Evolutionary conservation across 1,140 invertebrate species (phyloP), one percentile per base, ranked within the genome.

Genomic region (Trigoniulus corallinus): DNA sequence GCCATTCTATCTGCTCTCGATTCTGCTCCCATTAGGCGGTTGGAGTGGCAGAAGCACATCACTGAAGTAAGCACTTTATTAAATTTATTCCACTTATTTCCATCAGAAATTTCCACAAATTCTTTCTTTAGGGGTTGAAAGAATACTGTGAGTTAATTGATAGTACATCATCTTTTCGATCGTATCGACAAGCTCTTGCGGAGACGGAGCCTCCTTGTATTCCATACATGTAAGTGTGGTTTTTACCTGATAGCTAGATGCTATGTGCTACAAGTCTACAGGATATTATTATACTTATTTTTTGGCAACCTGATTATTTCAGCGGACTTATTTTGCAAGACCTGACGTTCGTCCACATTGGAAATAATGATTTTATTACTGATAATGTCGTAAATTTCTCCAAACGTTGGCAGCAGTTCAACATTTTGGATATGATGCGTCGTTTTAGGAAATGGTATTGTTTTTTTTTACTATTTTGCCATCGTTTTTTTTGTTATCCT

Each of bases 281-380:
- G n/a, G n/a, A n/a, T n/a, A n/a, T n/a, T n/a, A n/a, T n/a, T n/a
- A n/a, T n/a, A n/a, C n/a, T n/a, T n/a, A 25, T 54, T 39, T 50
- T 26, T 45, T 48, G 56, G 54, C 54, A 63, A 52, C 61, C 76
- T 74, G 7, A 34, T 34, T 34, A 15, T 60, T 67, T 52, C 74
- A 98, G 93, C 64, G 95, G 95, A 46, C 73, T 98, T 41, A 93
- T 98, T 49, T 75, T 98, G 39, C 94, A 98, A 80, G 95, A 98
- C 73, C 73, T 98, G 62, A 98, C 95, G 2, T 98, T 98, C 71
- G 89, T 98, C 40, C 88, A 98, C 69, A 91, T 96, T 64, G 95
- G 94, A 42, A 98, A 97, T 68, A 84, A 76, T 53, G 88, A 97
- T 65, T 74, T 81, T 50, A 69, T 96, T 58, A 74, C 79, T 3